phyloP scores from a whole-genome alignment of 2,888 invertebrate genomes.

The Erebia ligea region DNA sequence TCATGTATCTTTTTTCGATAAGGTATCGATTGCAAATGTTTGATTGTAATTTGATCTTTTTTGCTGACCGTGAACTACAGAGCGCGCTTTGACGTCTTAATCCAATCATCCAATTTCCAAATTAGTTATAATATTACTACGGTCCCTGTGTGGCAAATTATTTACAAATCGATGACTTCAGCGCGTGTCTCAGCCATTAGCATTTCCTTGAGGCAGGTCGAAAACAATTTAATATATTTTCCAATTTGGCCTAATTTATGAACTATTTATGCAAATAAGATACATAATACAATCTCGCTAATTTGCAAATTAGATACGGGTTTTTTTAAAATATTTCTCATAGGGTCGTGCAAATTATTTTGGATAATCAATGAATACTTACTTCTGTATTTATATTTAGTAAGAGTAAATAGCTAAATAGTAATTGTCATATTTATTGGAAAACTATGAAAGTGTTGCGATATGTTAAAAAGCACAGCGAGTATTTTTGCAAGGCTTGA shows the following conservation, averaged over 20 bases:
- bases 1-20: slow-evolving; percentile 5
- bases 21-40: slow-evolving; percentile 57
- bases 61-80: slow-evolving; percentile 65
- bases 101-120: slow-evolving; percentile 75
- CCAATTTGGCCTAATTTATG: slow-evolving; percentile 26
- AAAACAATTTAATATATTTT: slow-evolving; percentile 28
- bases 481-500: neutral
- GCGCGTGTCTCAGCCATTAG: slow-evolving; percentile 61
- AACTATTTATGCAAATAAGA: slow-evolving; percentile 35
- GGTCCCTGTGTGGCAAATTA: slow-evolving; percentile 60
- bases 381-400: neutral
- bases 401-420: too few relatives aligned
- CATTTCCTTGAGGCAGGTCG: slow-evolving; percentile 72
- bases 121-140: slow-evolving; percentile 69
- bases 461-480: neutral
- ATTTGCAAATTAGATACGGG: neutral
- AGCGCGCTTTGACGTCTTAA: slow-evolving; percentile 78
- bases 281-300: neutral
- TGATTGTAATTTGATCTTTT: slow-evolving; percentile 66
- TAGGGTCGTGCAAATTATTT: neutral
- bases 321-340: neutral
- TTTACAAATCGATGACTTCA: slow-evolving; percentile 56
- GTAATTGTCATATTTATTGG: too few relatives aligned
- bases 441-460: too few relatives aligned
- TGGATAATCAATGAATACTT: neutral